Evolutionary conservation across 2,113 vertebrate species (phyloP).

Genomic region (Orycteropus afer): DNA sequence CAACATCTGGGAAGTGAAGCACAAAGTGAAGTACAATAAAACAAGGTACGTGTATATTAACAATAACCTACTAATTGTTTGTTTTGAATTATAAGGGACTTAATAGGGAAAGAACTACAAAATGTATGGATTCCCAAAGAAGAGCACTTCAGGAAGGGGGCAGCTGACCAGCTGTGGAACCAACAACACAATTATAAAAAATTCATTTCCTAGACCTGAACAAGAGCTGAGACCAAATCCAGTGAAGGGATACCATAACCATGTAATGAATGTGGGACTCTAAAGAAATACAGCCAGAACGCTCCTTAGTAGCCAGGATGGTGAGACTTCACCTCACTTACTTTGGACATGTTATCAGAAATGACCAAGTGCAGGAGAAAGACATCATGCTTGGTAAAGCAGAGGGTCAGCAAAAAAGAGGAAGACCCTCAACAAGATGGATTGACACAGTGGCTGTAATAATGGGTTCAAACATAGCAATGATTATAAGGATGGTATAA

Average conservation of each 20-base stretch:
- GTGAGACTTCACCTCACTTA: not conserved
- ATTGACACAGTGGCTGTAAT: not conserved
- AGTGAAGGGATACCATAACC: not conserved
- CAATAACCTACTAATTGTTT: not conserved
- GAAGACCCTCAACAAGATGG: not conserved
- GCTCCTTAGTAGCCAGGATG: not conserved
- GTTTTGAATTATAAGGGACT: not conserved
- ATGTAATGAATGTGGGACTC: not conserved
- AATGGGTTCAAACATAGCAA: not conserved
- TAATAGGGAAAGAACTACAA: not conserved
- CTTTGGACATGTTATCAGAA: not conserved
- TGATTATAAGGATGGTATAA: not conserved
- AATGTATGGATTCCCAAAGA: not conserved
- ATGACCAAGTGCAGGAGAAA: not conserved
- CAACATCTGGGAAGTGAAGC: too few species aligned
- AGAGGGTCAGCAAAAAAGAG: not conserved
- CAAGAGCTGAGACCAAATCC: conserved; percentile 36
- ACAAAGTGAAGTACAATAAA: too few species aligned
- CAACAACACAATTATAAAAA: not conserved
- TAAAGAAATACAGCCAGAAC: not conserved
- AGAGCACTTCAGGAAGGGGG: not conserved
- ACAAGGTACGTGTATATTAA: too few species aligned
- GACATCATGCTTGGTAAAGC: not conserved
- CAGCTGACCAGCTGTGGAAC: not conserved
- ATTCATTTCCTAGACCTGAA: not conserved